A percentile compares a stretch with the other conserved stretches of the same genome.
These are phyloP conservation scores for Pomatorhinus ruficollis DNA, from an alignment of 2,113 vertebrate genomes.

Conservation along the genomic window DNA sequence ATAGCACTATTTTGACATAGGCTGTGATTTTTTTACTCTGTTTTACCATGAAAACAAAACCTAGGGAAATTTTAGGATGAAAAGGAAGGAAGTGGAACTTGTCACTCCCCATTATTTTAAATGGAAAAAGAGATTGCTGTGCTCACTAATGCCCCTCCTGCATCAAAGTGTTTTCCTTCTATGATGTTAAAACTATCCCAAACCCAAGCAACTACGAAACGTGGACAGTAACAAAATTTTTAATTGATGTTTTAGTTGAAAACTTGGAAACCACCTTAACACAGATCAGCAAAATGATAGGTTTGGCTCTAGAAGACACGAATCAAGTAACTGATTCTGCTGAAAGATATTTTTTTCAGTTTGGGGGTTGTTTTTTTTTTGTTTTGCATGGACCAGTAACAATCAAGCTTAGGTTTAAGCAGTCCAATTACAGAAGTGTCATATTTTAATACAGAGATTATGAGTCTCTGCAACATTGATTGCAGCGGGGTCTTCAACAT, in stretches of 20 bases:
- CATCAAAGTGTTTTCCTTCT: neutral
- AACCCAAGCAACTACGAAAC: neutral
- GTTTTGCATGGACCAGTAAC: neutral
- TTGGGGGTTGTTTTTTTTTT: neutral
- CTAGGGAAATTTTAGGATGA: neutral
- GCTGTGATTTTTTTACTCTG: neutral
- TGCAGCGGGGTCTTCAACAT: neutral
- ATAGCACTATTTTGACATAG: accelerated
- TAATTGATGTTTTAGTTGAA: neutral
- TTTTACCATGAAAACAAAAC: neutral
- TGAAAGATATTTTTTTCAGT: neutral
- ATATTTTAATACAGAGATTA: neutral
- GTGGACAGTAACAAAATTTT: neutral
- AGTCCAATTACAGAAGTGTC: neutral
- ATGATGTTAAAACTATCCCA: neutral
- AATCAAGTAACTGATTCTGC: neutral
- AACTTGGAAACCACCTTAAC: neutral
- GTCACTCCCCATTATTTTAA: neutral
- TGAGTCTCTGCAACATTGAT: neutral
- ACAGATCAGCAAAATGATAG: neutral
- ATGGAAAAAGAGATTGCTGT: neutral
- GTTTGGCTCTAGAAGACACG: neutral
- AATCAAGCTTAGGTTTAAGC: neutral
- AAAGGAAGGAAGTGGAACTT: neutral
- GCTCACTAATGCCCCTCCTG: neutral